Percentiles rank a stretch among this genome's conserved stretches.
phyloP scores from a whole-genome alignment of 1,140 invertebrate species.

The Orius insidiosus region DNA sequence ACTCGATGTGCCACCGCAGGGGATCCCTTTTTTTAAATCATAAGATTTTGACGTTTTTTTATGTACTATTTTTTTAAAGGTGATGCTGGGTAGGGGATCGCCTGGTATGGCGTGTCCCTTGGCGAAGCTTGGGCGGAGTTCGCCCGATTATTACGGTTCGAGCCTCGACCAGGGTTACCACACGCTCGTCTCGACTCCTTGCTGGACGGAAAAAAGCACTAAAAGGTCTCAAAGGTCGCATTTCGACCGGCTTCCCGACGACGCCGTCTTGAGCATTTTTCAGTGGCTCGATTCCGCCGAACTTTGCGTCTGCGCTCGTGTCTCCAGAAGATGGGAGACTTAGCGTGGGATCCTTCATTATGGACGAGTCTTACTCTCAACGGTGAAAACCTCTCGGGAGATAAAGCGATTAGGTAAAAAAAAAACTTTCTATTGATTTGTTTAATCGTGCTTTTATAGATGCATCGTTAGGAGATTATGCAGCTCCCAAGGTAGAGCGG shows the following conservation, averaged over 20 bases:
- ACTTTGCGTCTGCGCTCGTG: constrained; percentile 57
- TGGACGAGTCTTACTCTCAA: constrained; percentile 52
- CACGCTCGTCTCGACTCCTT: constrained; percentile 41
- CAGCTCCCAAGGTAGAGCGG: constrained; percentile 32
- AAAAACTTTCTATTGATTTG: neutral
- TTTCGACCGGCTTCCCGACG: constrained; percentile 33
- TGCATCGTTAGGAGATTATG: constrained; percentile 40
- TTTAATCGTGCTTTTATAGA: constrained; percentile 21
- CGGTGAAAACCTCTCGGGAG: constrained; percentile 43
- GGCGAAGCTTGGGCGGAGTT: constrained; percentile 35
- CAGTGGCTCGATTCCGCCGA: constrained; percentile 59
- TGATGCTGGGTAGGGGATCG: constrained; percentile 16
- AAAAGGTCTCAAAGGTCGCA: constrained; percentile 15
- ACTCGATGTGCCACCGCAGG: no score
- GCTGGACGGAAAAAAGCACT: constrained; percentile 9
- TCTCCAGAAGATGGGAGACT: constrained; percentile 64
- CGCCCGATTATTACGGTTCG: constrained; percentile 27
- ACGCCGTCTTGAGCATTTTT: constrained; percentile 42
- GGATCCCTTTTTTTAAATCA: no score
- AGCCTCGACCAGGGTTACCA: constrained; percentile 58
- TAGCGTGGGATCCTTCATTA: constrained; percentile 62
- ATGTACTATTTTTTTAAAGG: constrained; percentile 1
- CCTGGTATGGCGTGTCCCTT: constrained; percentile 27
- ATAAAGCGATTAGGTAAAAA: constrained; percentile 37
- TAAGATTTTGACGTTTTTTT: no score